Evolutionary conservation across 2,113 vertebrate genomes (phyloP).

Genomic region (Conger conger): DNA sequence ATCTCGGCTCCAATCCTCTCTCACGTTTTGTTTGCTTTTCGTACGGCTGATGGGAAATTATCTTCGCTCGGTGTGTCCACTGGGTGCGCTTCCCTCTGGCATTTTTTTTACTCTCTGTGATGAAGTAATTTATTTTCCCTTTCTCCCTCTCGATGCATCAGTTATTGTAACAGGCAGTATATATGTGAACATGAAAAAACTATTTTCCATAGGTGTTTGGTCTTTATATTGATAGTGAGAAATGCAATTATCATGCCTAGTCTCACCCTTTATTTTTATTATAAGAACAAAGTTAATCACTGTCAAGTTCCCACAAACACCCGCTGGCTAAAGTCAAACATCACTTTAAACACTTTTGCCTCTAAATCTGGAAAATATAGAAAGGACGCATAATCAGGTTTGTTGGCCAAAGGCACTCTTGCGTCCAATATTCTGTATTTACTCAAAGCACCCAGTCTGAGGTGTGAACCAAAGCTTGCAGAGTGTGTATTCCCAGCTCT

Average conservation of each 20-base stretch:
- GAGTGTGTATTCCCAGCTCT: background rate
- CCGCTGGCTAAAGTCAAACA: background rate
- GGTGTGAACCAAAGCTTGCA: background rate
- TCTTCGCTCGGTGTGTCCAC: too few relatives aligned
- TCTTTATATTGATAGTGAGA: background rate
- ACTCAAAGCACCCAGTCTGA: background rate
- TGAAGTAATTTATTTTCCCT: too few relatives aligned
- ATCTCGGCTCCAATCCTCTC: too few relatives aligned
- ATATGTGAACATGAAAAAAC: background rate
- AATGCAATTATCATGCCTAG: background rate
- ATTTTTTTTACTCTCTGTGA: too few relatives aligned
- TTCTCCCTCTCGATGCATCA: background rate
- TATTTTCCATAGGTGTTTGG: background rate
- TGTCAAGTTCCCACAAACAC: conserved; percentile 8
- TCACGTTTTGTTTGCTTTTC: too few relatives aligned
- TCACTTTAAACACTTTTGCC: background rate
- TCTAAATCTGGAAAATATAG: conserved; percentile 3
- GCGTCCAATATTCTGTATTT: background rate
- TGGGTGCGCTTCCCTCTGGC: background rate
- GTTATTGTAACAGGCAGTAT: background rate
- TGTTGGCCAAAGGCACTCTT: background rate
- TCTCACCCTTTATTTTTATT: conserved; percentile 15
- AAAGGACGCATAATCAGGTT: background rate
- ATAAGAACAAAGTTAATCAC: conserved; percentile 56
- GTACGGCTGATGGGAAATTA: too few relatives aligned